Conservation (phyloP, 2,113 vertebrate genomes). For the Garra rufa region DNA sequence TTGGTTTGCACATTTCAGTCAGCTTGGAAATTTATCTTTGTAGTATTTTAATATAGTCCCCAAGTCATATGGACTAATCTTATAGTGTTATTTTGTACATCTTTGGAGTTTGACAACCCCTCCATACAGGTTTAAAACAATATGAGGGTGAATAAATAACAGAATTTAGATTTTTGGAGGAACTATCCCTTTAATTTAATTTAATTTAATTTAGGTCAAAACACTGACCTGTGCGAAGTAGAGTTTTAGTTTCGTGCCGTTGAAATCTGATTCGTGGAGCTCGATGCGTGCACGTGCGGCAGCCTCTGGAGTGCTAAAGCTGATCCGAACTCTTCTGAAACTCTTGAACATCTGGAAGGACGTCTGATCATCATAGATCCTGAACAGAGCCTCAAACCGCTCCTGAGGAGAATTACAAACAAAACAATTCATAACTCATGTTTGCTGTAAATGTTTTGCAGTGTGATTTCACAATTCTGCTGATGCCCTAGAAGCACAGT, state of each 20-base stretch:
- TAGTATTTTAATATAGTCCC: not conserved
- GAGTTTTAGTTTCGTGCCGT: constrained; percentile 89
- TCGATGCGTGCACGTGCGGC: constrained; percentile 93
- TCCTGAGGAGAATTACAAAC: constrained; percentile 76
- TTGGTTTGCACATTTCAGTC: not conserved
- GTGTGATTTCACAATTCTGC: not conserved
- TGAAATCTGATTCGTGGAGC: constrained; percentile 91
- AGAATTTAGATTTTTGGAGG: not conserved
- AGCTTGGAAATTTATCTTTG: not conserved
- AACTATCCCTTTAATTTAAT: not conserved
- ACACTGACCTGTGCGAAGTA: constrained; percentile 92
- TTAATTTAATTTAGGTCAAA: too few relatives aligned
- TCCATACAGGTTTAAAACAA: not conserved
- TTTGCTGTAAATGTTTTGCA: not conserved
- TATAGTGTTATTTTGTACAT: not conserved
- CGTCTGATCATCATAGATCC: constrained; percentile 87
- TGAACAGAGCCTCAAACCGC: constrained; percentile 91
- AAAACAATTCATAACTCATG: not conserved
- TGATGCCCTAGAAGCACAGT: not conserved
- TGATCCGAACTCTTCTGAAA: constrained; percentile 94
- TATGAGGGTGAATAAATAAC: not conserved
- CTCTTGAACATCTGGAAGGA: constrained; percentile 96
- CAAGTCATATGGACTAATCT: not conserved
- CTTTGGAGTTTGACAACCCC: not conserved
- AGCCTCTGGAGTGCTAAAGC: constrained; percentile 92